phyloP scores from a whole-genome alignment of 2,888 invertebrate species.

The Leptinotarsa haldemani region DNA sequence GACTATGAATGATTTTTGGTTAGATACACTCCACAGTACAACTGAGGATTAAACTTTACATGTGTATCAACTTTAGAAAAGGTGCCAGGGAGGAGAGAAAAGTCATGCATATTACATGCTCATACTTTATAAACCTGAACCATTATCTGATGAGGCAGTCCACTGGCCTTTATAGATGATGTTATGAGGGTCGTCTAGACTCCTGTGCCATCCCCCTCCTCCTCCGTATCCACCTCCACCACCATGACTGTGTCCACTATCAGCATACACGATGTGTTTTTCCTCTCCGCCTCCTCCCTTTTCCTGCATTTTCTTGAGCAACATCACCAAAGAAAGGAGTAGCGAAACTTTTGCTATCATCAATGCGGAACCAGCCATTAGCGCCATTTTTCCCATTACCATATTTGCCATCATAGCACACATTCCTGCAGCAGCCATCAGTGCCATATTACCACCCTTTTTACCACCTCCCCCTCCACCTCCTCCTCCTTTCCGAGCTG shows the following conservation, averaged over 20 bases:
- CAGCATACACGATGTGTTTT: constrained; percentile 68
- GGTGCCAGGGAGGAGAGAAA: not conserved
- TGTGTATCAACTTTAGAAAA: too few relatives aligned
- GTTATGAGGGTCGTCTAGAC: constrained; percentile 73
- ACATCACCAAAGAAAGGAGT: constrained; percentile 72
- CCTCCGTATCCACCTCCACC: constrained; percentile 61
- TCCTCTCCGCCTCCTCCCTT: constrained; percentile 66
- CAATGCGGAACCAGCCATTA: constrained; percentile 76
- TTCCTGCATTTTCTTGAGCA: constrained; percentile 73
- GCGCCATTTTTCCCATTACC: constrained; percentile 76
- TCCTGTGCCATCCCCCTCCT: constrained; percentile 67
- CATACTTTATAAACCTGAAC: constrained; percentile 50
- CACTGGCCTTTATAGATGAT: constrained; percentile 78
- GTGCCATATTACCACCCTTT: constrained; percentile 68
- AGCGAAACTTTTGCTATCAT: constrained; percentile 76
- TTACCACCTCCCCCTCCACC: constrained; percentile 60
- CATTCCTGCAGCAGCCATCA: constrained; percentile 73
- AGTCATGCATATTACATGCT: constrained; percentile 32
- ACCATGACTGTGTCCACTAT: constrained; percentile 58
- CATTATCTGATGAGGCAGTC: constrained; percentile 45
- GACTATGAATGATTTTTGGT: too few relatives aligned
- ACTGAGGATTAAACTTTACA: too few relatives aligned
- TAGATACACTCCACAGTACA: too few relatives aligned
- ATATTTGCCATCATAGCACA: constrained; percentile 75
- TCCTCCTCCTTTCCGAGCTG: constrained; percentile 69